These are phyloP conservation scores for Phacellophora camtschatica DNA, from an alignment of 30 jellyfish, hydroid and myxozoan genomes.

Conservation along the genomic window DNA sequence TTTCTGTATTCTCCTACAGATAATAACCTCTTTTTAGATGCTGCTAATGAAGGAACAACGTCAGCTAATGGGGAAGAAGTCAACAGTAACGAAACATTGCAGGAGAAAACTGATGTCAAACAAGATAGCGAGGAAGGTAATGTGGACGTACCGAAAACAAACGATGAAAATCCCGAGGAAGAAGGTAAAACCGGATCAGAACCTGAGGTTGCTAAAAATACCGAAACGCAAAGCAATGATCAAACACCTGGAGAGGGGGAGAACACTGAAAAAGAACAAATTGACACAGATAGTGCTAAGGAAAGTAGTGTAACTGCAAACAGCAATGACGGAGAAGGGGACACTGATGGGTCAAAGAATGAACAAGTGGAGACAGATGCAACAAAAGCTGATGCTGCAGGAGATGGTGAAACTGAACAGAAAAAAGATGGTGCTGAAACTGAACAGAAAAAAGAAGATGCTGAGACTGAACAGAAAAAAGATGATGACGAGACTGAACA, in stretches of 20 bases:
- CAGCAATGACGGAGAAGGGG: not conserved
- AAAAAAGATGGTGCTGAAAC: not conserved
- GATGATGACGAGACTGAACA: not conserved
- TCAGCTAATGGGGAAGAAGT: not conserved
- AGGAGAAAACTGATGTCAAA: not conserved
- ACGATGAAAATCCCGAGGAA: not conserved
- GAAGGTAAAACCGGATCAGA: too few relatives aligned
- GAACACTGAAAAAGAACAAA: not conserved
- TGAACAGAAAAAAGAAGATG: not conserved
- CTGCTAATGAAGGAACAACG: not conserved
- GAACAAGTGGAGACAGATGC: not conserved
- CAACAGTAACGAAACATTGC: not conserved
- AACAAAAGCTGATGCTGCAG: not conserved
- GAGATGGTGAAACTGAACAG: not conserved
- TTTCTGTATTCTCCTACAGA: not conserved
- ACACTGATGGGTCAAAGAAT: not conserved
- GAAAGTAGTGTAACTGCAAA: not conserved
- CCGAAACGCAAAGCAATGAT: too few relatives aligned
- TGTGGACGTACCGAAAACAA: not conserved
- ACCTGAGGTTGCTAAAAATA: too few relatives aligned
- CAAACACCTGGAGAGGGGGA: too few relatives aligned
- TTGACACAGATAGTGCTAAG: not conserved
- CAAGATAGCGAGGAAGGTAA: not conserved
- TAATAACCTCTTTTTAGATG: not conserved
- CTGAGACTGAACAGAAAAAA: not conserved